Base-by-base conservation (phyloP, 2,797 vertebrate species). In the Oreochromis mossambicus region DNA sequence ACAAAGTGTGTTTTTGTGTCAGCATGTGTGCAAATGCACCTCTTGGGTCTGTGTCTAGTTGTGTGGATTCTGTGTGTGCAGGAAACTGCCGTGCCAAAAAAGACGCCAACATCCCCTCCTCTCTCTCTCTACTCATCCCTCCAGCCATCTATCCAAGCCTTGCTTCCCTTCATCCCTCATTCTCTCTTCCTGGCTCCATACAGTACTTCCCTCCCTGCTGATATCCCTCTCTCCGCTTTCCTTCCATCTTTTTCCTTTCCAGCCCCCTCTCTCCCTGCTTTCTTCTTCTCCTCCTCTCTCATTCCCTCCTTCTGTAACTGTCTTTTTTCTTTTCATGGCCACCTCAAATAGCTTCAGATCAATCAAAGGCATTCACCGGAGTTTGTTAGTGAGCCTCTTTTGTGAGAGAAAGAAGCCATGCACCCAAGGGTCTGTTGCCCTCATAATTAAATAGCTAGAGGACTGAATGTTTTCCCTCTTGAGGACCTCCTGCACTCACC, bases 381-480 rank as follows among this genome's bases (percentile, higher is more conserved):
- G 91, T 93, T 94, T 93, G 94, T 94, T 92, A 95, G 94, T 13
- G 58, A 91, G 89, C 88, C 83, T 38, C 89, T 77, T 91, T 86
- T 83, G 88, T 88, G 86, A 86, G 86, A 85, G 94, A 89, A 89
- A 63, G 86, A 86, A 91, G 88, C 84, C 80, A 21, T 34, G 84
- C 80, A 86, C 89, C 90, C 92, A 83, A 78, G 86, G 91, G 92
- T 91, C 90, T 73, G 79, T 85, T 55, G 85, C 89, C 90, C 88
- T 93, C 87, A 83, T 94, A 94, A 95, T 94, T 93, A 94, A 94
- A 95, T 93, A 92, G 92, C 94, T 79, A 54, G 85, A 92, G 92
- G 91, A 90, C 89, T 85, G 87, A 90, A 93, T 82, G 93, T 89
- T 87, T 92, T 87, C 46, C 86, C 82, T 90, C 88, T 48, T 1